Conservation (phyloP, 2,113 vertebrate species). For the Alligator sinensis region DNA sequence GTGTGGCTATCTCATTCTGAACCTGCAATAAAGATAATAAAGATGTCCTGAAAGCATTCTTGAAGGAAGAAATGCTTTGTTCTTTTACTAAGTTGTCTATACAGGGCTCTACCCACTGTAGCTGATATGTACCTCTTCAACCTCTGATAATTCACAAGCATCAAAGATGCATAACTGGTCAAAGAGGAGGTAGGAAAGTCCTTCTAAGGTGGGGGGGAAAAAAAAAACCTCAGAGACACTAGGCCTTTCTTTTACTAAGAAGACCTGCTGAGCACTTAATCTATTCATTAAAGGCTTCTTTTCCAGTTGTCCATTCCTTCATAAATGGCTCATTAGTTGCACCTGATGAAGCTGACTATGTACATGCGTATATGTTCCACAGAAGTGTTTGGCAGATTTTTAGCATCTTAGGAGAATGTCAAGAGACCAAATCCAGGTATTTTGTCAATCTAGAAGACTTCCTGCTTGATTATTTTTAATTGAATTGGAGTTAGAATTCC, state of each 20-base stretch:
- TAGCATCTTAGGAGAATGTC: not conserved
- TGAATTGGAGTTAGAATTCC: not conserved
- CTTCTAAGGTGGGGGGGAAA: too few relatives aligned
- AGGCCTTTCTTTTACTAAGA: not conserved
- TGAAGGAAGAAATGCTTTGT: not conserved
- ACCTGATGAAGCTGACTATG: not conserved
- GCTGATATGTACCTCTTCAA: not conserved
- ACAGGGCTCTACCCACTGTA: not conserved
- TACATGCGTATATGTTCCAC: not conserved
- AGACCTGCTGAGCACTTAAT: not conserved
- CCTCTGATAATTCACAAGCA: not conserved
- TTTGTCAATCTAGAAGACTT: not conserved
- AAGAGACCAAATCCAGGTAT: not conserved
- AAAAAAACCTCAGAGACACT: too few relatives aligned
- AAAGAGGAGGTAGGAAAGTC: not conserved
- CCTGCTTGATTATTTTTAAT: not conserved
- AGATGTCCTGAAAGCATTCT: not conserved
- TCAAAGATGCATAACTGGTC: not conserved
- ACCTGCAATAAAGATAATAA: not conserved
- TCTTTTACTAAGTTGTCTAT: not conserved
- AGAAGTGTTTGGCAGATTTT: not conserved
- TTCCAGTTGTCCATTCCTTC: not conserved
- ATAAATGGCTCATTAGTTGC: not conserved
- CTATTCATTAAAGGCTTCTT: not conserved
- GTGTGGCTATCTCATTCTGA: not conserved